These are phyloP conservation scores for Jordanella pulchra DNA, from an alignment of 2,797 vertebrate species.

Conservation along the genomic window DNA sequence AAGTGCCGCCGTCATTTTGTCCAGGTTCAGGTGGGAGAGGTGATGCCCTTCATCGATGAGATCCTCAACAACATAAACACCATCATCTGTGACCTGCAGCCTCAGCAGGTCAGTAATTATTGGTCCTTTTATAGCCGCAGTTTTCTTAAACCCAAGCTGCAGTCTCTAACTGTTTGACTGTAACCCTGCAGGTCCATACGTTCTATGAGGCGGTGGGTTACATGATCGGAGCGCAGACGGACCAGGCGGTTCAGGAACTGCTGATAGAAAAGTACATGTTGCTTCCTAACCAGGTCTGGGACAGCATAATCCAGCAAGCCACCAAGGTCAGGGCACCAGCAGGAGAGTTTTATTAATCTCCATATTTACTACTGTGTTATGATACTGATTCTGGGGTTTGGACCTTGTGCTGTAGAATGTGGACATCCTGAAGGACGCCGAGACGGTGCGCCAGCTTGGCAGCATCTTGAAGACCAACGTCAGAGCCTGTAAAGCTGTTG, in stretches of 20 bases:
- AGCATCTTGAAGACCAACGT: constrained; percentile 99
- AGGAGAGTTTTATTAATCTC: background rate
- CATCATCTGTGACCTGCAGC: constrained; percentile 98
- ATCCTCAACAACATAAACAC: constrained; percentile 99
- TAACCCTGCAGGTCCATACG: constrained; percentile 87
- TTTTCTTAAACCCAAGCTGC: background rate
- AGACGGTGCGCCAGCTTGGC: constrained; percentile 97
- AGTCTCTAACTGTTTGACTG: no score
- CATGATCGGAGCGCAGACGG: constrained; percentile 98
- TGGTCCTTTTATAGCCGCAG: background rate
- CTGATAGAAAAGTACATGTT: constrained; percentile 99
- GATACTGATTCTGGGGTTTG: background rate
- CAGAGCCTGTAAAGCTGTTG: constrained; percentile 96
- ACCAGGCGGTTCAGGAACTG: constrained; percentile 95
- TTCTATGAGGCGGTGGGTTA: constrained; percentile 99
- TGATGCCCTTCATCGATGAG: constrained; percentile 99
- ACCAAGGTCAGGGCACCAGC: constrained; percentile 87
- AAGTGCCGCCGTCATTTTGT: constrained; percentile 98
- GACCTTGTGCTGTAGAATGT: constrained; percentile 85
- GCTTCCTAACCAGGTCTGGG: constrained; percentile 98
- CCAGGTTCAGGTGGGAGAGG: constrained; percentile 98
- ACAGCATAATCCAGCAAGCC: constrained; percentile 99
- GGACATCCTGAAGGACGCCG: constrained; percentile 97
- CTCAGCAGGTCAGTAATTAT: constrained; percentile 87
- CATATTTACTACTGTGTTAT: background rate